A percentile compares a stretch with the other conserved stretches of the same genome.
These are phyloP conservation scores for Trichomycterus rosablanca DNA, from an alignment of 2,113 vertebrate species.

Conservation along the genomic window DNA sequence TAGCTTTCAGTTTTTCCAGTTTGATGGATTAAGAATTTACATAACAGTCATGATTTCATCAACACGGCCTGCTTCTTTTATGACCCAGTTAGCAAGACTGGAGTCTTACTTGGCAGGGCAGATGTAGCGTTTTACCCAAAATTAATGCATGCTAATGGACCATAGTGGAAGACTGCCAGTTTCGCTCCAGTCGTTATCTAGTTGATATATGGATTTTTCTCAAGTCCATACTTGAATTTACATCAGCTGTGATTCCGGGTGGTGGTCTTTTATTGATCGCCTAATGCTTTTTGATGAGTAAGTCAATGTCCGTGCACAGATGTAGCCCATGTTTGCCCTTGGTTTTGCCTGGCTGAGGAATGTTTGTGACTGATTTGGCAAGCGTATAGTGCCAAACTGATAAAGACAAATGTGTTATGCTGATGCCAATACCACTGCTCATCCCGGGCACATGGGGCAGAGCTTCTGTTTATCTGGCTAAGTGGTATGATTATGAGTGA, in stretches of 20 bases:
- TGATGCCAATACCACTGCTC: conserved; percentile 26
- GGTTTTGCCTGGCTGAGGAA: conserved; percentile 9
- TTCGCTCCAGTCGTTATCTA: too few species aligned
- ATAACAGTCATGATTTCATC: too few species aligned
- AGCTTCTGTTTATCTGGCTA: conserved; percentile 23
- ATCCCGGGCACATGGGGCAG: conserved; percentile 18
- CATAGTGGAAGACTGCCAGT: too few species aligned
- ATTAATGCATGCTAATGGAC: too few species aligned
- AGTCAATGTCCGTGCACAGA: conserved; percentile 32
- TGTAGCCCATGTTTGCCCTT: conserved; percentile 30
- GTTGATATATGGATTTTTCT: too few species aligned
- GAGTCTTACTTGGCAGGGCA: too few species aligned
- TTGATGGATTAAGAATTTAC: too few species aligned
- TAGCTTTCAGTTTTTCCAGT: background rate
- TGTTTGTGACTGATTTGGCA: conserved; percentile 1
- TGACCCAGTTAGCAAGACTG: too few species aligned
- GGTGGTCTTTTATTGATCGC: conserved; percentile 27
- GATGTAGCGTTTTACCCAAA: too few species aligned
- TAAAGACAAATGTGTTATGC: conserved; percentile 45
- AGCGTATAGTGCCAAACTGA: conserved; percentile 32
- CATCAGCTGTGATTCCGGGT: conserved; percentile 25
- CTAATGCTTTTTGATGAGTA: conserved; percentile 38
- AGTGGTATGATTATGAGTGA: conserved; percentile 24
- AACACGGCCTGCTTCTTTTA: too few species aligned
- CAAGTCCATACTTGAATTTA: background rate